A percentile compares a stretch with the other conserved stretches of the same genome.
Evolutionary conservation across 2,797 vertebrate genomes (phyloP).

Genomic region (Cryptoprocta ferox): DNA sequence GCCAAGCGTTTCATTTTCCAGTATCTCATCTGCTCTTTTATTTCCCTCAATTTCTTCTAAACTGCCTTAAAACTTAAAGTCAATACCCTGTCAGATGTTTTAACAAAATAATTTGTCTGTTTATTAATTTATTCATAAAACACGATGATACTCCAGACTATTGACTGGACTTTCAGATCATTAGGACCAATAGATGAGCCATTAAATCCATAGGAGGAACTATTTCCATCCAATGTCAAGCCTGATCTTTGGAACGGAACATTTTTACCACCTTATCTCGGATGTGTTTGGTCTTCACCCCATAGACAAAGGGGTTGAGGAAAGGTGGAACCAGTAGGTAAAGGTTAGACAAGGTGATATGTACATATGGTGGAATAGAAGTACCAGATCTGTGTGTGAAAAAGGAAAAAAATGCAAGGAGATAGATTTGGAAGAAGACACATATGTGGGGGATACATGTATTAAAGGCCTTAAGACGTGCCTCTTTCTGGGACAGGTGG

Average conservation of each 20-base stretch:
- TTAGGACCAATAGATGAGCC: neutral
- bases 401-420: constrained; percentile 56
- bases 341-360: constrained; percentile 62
- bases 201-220: neutral
- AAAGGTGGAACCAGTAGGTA: constrained; percentile 63
- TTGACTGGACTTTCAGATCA: neutral
- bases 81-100: neutral
- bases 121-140: neutral
- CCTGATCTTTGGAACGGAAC: neutral
- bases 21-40: neutral
- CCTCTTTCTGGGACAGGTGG: constrained; percentile 28
- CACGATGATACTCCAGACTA: neutral
- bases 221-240: neutral
- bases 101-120: neutral
- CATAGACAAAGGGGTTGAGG: constrained; percentile 61
- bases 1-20: neutral
- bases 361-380: constrained; percentile 61
- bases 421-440: constrained; percentile 70
- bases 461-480: constrained; percentile 43
- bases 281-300: constrained; percentile 51
- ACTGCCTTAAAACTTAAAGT: neutral
- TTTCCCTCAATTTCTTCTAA: neutral
- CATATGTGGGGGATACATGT: constrained; percentile 51
- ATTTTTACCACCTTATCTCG: neutral
- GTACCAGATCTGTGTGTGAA: constrained; percentile 43